Base-by-base conservation (phyloP, 2,888 invertebrate genomes). In the Pterostichus niger region DNA sequence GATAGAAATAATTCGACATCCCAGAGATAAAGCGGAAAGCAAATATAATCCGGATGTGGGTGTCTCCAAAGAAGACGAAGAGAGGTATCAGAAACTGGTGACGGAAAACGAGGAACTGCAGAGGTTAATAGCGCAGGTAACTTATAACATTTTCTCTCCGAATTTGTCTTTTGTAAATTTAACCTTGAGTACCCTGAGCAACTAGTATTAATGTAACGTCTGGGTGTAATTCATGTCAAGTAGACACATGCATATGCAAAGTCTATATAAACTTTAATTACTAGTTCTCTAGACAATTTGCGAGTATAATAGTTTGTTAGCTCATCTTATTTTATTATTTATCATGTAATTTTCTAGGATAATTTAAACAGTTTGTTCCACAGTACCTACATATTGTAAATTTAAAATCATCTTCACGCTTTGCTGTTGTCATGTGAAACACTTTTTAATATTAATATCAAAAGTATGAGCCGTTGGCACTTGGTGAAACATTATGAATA, bases 51-150 rank as follows among this genome's bases (percentile, higher is more conserved):
- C 96, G 3, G 96, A 97, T 86, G 93, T 93, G 35, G 94, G 94
- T 33, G 92, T 94, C 87, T 96, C 96, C 40, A 96, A 96, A 86
- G 98, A 98, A 87, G 98, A 99, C 87, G 99, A 99, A 89, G 98
- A 99, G 89, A 93, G 96, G 85, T 98, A 98, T 90, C 96, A 97
- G 87, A 97, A 97, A 88, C 92, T 99, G 83, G 93, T 98, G 83
- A 94, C 94, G 85, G 99, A 99, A 91, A 99, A 99, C 90, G 98
- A 98, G 88, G 98, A 99, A 88, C 92, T 99, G 85, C 98, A 98
- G 91, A 95, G 96, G 91, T 95, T 98, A 86, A 98, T 99, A 89
- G 94, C 96, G 86, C 96, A 96, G 94, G 98, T 98, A 90, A 89
- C 49, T 52, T 33, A n/a, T n/a, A n/a, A n/a, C n/a, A n/a, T n/a